phyloP scores from a whole-genome alignment of 2,113 vertebrate genomes.

The Cyrtonyx montezumae region DNA sequence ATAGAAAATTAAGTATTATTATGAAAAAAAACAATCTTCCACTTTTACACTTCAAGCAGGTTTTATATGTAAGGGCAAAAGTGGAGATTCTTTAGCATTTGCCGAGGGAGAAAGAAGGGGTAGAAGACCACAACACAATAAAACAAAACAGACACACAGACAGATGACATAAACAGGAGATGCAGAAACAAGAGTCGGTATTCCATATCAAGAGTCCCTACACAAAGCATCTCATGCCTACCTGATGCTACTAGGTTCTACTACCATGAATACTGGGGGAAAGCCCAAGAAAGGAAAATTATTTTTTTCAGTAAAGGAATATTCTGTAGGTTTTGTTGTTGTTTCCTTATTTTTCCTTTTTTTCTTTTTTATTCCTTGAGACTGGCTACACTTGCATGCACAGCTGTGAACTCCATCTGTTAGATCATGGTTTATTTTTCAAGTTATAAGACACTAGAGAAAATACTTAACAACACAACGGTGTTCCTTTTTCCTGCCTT shows the following conservation, averaged over 20 bases:
- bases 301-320: background rate
- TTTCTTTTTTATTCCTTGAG: background rate
- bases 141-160: background rate
- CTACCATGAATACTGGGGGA: background rate
- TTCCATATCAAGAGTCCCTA: background rate
- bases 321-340: background rate
- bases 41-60: background rate
- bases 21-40: background rate
- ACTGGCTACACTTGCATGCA: background rate
- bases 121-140: background rate
- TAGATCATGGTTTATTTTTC: conserved; percentile 27
- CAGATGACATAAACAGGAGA: background rate
- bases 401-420: conserved; percentile 67
- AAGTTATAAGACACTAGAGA: conserved; percentile 38
- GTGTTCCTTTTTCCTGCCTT: background rate
- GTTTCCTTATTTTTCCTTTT: background rate
- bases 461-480: conserved; percentile 37
- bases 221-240: background rate
- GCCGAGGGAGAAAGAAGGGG: background rate
- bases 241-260: background rate
- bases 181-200: background rate
- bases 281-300: background rate
- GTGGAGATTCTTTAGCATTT: background rate
- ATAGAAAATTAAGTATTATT: background rate
- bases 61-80: background rate